These are phyloP conservation scores for Ptychoptera contaminata DNA, from an alignment of 2,888 invertebrate species.

Conservation along the genomic window DNA sequence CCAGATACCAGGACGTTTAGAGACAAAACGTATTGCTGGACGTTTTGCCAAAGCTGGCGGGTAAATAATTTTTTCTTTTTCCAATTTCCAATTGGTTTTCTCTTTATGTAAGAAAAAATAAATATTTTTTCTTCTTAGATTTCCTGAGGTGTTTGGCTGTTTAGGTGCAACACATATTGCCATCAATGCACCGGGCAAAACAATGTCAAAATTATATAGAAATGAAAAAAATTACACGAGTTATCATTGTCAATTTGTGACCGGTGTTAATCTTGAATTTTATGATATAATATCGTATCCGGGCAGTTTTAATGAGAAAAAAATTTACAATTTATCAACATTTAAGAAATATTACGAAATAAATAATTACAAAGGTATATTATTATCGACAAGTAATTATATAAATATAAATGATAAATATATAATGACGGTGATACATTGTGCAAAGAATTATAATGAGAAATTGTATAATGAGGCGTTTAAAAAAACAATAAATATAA, in stretches of 20 bases:
- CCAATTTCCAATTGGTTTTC: too few species aligned
- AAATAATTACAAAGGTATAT: constrained; percentile 12
- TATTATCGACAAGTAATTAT: constrained; percentile 12
- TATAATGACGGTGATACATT: constrained; percentile 11
- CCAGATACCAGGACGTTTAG: constrained; percentile 11
- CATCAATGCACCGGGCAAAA: constrained; percentile 11
- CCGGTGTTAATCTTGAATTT: constrained; percentile 13
- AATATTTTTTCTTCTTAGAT: background rate
- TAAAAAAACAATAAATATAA: constrained; percentile 11
- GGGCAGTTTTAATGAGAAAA: constrained; percentile 13
- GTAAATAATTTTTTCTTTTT: background rate
- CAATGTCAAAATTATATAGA: constrained; percentile 10
- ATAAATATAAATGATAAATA: constrained; percentile 7
- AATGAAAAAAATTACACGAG: constrained; percentile 15
- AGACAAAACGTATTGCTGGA: constrained; percentile 8
- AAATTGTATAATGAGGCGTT: constrained; percentile 12
- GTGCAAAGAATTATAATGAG: constrained; percentile 11
- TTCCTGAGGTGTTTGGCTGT: constrained; percentile 14
- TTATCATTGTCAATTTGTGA: constrained; percentile 13
- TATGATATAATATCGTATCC: constrained; percentile 13
- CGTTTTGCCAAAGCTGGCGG: constrained; percentile 11
- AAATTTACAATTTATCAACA: constrained; percentile 13
- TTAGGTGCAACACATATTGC: constrained; percentile 14
- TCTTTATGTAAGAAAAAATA: background rate
- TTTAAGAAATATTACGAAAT: constrained; percentile 10